Percentiles rank a stretch among this genome's conserved stretches.
Evolutionary conservation across 2,797 vertebrate species (phyloP).

Genomic region (Enteromius mattozi): DNA sequence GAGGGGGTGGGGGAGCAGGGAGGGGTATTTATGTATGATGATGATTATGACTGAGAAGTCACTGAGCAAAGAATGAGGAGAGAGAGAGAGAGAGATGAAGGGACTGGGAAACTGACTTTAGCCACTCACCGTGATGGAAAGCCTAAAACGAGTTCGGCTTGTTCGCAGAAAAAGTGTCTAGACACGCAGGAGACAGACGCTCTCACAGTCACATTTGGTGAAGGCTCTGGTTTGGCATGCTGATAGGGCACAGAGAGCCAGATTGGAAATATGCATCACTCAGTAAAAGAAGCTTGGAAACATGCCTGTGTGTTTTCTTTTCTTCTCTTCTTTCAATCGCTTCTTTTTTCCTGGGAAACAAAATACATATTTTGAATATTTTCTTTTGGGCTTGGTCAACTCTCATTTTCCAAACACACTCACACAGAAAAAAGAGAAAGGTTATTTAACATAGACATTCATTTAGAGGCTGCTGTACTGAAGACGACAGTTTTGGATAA

Average conservation of each 20-base stretch:
- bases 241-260: slow-evolving; percentile 3
- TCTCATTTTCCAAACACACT: slow-evolving; percentile 18
- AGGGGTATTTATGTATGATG: slow-evolving; percentile 56
- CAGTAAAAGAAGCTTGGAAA: slow-evolving; percentile 24
- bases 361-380: slow-evolving; percentile 34
- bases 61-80: slow-evolving; percentile 41
- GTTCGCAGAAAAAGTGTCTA: slow-evolving; percentile 69
- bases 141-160: slow-evolving; percentile 70
- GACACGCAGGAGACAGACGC: slow-evolving; percentile 64
- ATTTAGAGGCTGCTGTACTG: not conserved
- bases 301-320: slow-evolving; percentile 28
- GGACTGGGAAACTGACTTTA: slow-evolving; percentile 33
- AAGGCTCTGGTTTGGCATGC: slow-evolving; percentile 38
- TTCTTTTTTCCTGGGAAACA: not conserved
- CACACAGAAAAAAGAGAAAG: slow-evolving; percentile 16
- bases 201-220: slow-evolving; percentile 49
- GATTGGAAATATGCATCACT: slow-evolving; percentile 38
- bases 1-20: slow-evolving; percentile 31
- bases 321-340: slow-evolving; percentile 13
- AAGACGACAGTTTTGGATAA: not conserved
- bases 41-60: slow-evolving; percentile 58
- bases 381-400: slow-evolving; percentile 4
- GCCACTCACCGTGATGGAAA: slow-evolving; percentile 33
- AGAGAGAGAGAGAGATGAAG: slow-evolving; percentile 32
- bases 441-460: slow-evolving; percentile 4